Evolutionary conservation across 2,113 vertebrate genomes (phyloP), one percentile per base, ranked within the genome.

Genomic region (Dromas ardeola): DNA sequence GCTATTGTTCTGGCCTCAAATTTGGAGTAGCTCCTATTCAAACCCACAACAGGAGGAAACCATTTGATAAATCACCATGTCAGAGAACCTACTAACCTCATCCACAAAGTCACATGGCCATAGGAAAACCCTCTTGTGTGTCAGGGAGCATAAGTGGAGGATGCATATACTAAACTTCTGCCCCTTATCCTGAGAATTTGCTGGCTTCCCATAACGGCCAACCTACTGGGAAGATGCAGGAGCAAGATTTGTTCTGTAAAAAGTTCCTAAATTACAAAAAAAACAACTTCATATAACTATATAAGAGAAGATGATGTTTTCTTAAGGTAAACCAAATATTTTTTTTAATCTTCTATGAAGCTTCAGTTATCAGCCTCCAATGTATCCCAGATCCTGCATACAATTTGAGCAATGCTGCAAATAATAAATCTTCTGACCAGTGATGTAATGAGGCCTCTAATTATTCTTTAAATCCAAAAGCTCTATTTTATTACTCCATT

Each of bases 401-500:
- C 40, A 89, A 89, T 36, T 77, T 45, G 66, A 80, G 66, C 9
- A 86, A 74, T 20, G 32, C 40, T 89, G 45, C 29, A 94, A 95
- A 69, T 34, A 81, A 92, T 47, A 59, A 32, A n/a, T 88, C 78
- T 93, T 91, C 19, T 4, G 9, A 79, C 9, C 19, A 67, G 22
- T 71, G 81, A 83, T 45, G 23, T 47, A 91, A 95, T 40, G 36
- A 82, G 25, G 73, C 65, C 47, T 76, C 81, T 72, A 95, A 93
- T 90, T 69, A 88, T 92, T 91, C 96, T 97, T 98, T 97, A 96
- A 98, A 98, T 96, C 94, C 93, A 92, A 96, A 97, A 96, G 79
- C 65, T 95, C 71, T 47, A 25, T 81, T 98, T 97, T 95, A 96
- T 90, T 95, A 96, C 90, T 88, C 81, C 86, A 83, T 89, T 89